phyloP scores from a whole-genome alignment of 1,140 invertebrate genomes.

The Brachionus rubens region DNA sequence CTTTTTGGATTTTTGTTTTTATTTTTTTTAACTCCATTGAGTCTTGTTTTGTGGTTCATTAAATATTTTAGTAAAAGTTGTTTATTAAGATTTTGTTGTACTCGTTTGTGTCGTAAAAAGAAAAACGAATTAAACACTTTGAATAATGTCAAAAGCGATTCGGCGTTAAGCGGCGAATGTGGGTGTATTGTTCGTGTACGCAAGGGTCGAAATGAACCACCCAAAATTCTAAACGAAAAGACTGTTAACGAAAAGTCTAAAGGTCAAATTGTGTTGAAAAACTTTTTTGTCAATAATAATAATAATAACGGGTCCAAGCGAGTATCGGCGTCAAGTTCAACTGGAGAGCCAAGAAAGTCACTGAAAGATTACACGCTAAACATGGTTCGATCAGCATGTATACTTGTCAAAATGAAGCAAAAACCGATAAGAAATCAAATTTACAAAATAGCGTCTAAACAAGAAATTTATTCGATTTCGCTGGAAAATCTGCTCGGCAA shows the following conservation, averaged over 20 bases:
- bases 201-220: background rate
- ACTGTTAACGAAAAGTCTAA: background rate
- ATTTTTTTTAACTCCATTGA: conserved; percentile 1
- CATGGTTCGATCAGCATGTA: background rate
- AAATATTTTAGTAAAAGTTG: conserved; percentile 21
- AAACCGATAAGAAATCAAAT: background rate
- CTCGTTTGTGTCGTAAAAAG: background rate
- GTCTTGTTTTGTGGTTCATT: conserved; percentile 14
- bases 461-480: background rate
- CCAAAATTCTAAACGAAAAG: background rate
- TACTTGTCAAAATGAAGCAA: background rate
- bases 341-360: background rate
- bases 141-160: background rate
- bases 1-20: conserved; percentile 8
- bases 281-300: background rate
- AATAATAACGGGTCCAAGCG: background rate
- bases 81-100: background rate
- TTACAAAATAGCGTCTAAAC: background rate
- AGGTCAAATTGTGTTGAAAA: background rate
- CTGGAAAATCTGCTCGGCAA: background rate
- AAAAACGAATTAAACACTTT: background rate
- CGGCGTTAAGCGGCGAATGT: conserved; percentile 17
- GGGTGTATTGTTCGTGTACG: background rate
- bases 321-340: background rate
- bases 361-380: background rate